These are phyloP conservation scores for Saimiri boliviensis DNA, from an alignment of 2,113 vertebrate genomes.

Conservation along the genomic window DNA sequence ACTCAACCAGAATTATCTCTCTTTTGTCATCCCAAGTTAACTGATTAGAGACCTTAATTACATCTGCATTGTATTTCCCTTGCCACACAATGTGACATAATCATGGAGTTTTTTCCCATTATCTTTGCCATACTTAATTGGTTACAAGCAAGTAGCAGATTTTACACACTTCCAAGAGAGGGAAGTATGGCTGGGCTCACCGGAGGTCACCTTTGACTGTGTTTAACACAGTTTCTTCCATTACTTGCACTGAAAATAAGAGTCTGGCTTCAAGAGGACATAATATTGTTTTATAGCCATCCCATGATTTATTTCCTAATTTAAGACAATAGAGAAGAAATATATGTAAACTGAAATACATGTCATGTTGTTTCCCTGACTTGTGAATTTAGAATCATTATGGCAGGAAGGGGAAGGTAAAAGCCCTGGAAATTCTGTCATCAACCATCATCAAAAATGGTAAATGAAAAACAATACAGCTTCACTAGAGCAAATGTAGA, in stretches of 20 bases:
- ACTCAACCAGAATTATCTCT: not conserved
- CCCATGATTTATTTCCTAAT: not conserved
- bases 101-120: not conserved
- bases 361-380: not conserved
- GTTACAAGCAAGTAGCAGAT: not conserved
- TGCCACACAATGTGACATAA: not conserved
- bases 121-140: not conserved
- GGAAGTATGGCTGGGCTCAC: fast-evolving
- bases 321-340: not conserved
- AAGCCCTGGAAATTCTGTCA: not conserved
- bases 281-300: not conserved
- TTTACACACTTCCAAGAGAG: not conserved
- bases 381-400: not conserved
- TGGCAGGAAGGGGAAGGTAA: not conserved
- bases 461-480: not conserved
- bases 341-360: not conserved
- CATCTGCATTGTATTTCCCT: not conserved
- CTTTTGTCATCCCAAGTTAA: not conserved
- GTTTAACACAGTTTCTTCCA: not conserved
- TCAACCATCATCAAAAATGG: not conserved
- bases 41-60: not conserved
- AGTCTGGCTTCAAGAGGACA: not conserved
- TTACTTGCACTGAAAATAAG: not conserved
- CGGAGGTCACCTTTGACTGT: not conserved
- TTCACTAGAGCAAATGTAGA: not conserved